Base-by-base conservation (phyloP, 2,113 vertebrate species). In the Cyphomyrus plagiostoma region DNA sequence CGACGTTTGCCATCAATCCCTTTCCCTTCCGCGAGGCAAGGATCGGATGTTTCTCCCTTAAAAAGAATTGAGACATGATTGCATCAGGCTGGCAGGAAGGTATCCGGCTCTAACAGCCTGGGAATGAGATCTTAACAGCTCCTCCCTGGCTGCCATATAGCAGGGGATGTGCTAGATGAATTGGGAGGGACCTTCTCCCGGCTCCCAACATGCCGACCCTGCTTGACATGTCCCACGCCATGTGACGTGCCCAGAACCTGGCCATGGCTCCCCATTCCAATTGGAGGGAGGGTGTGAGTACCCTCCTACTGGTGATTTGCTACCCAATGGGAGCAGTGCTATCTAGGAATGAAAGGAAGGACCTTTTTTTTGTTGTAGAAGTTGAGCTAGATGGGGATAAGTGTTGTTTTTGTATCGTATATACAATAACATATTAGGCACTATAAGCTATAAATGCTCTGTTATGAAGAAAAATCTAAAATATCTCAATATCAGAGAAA, bases 1-100 rank as follows among this genome's bases (percentile, higher is more conserved):
- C 5, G 35, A 77, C 26, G 17, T 19, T 39, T 35, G 70, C 74
- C 35, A 1, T 80, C 30, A 80, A 80, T 80, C 35, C 35, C 4
- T 80, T 42, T 42, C 17, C 35, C 30, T 11, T 70, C 26, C 3
- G 62, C 3, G 10, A 30, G 10, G 62, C 62, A 39, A 4, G 15
- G 35, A 80, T 80, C 4, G 74, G 74, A 80, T 42, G 35, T 39
- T 80, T 80, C 74, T 80, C 74, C 35, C 74, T 19, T 80, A 30
- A 80, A 80, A 80, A 80, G 74, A 42, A 80, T 80, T 80, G 74
- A 42, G 74, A 80, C 42, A 26, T 85, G 45, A 86, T 86, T 86
- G 85, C n/a, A 50, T 70, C 56, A 70, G 53, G 7, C 42, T 46
- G 35, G 23, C 21, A 11, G 62, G 56, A 70, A 48, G 21, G 58